Evolutionary conservation across 2,113 vertebrate species (phyloP), one percentile per base, ranked within the genome.

Genomic region (Catharus minimus): DNA sequence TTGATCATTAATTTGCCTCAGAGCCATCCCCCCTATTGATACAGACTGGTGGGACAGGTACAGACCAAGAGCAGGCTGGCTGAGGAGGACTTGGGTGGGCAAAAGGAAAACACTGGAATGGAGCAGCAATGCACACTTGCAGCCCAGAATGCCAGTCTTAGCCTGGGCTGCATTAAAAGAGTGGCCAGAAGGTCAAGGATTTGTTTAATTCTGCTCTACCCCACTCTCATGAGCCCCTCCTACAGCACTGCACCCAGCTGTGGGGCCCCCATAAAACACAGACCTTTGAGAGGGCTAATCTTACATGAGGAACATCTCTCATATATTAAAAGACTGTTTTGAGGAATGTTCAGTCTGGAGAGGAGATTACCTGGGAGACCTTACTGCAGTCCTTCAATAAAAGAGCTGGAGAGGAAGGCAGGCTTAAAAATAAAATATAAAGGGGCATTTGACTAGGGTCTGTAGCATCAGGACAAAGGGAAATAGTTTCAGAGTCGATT

Each of bases 401-500:
- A 39, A 24, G n/a, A 23, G 12, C 27, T 15, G 18, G 15, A 15
- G 23, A 30, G 7, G 30, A 57, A 84, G 20, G 30, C 3, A 65
- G 13, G 3, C 30, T 69, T 20, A 0, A 7, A 49, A 16, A 14
- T 47, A 65, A 49, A 36, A 33, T 2, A 0, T 7, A 33, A 23
- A 64, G 17, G 15, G n/a, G 33, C n/a, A 41, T 74, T 62, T 61
- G 22, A 47, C 18, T 57, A 47, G 27, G 16, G 24, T 15, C 55
- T 57, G 9, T 22, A 52, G 11, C 6, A n/a, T 36, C n/a, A 68
- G 43, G n/a, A 52, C 26, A 68, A 79, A 38, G 14, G 26, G 8
- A 43, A 75, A 26, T 10, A 22, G 14, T 33, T 74, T 67, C 62
- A 26, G 21, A 55, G 5, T 47, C 1, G 0, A 47, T 5, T 39